Evolutionary conservation across 1,140 invertebrate species (phyloP).

Genomic region (Macrotrachela quadricornifera): DNA sequence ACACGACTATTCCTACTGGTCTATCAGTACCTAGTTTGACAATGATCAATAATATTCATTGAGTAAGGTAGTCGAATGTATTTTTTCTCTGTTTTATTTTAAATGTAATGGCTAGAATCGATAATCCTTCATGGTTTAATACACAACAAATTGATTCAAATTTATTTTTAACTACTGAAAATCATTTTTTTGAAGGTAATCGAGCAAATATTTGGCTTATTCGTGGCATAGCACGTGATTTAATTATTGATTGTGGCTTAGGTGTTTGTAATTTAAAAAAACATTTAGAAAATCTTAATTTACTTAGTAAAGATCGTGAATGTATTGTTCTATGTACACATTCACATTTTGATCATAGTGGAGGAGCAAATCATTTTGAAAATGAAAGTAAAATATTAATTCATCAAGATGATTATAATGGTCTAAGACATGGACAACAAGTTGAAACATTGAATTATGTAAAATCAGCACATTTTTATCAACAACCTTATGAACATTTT

Average conservation of each 20-base stretch:
- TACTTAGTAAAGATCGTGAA: not conserved
- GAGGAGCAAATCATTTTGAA: slow-evolving; percentile 8
- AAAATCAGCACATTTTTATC: not conserved
- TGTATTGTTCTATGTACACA: slow-evolving; percentile 8
- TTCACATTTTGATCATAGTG: slow-evolving; percentile 8
- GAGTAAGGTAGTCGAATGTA: no score
- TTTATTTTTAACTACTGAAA: slow-evolving; percentile 7
- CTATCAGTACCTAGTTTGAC: no score
- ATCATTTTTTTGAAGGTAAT: slow-evolving; percentile 5
- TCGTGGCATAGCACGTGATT: slow-evolving; percentile 1
- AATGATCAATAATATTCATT: no score
- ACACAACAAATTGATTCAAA: not conserved
- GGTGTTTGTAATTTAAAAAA: slow-evolving; percentile 6
- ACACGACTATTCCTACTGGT: no score
- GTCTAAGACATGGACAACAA: not conserved
- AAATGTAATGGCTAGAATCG: no score
- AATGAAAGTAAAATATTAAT: not conserved
- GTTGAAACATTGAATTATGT: slow-evolving; percentile 10
- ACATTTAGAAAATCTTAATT: not conserved
- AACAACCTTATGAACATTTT: not conserved
- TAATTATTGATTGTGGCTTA: slow-evolving; percentile 8
- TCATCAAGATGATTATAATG: slow-evolving; percentile 1
- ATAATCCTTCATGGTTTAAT: not conserved
- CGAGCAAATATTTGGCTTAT: slow-evolving; percentile 9
- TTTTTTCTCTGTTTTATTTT: no score